Evolutionary conservation across 2,113 vertebrate genomes (phyloP).

Genomic region (Murina feae): DNA sequence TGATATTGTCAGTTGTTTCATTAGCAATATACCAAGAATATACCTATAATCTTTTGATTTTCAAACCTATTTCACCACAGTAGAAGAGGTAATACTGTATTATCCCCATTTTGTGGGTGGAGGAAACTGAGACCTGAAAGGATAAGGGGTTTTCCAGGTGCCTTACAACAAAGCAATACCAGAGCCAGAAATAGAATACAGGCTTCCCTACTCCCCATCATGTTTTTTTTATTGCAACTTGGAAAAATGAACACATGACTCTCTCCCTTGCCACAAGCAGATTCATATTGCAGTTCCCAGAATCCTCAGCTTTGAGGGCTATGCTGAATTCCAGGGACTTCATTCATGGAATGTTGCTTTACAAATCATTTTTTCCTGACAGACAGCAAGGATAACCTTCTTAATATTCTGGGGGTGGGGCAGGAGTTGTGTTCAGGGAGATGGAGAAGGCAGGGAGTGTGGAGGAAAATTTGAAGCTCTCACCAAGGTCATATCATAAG

Average conservation of each 20-base stretch:
- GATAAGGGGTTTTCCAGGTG: not conserved
- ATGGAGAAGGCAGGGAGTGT: not conserved
- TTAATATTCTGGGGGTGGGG: not conserved
- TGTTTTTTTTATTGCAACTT: slow-evolving; percentile 12
- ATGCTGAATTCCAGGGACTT: slow-evolving; percentile 21
- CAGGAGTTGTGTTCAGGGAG: not conserved
- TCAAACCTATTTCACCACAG: not conserved
- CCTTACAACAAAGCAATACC: not conserved
- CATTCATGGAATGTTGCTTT: not conserved
- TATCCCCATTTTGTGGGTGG: not conserved
- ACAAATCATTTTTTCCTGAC: not conserved
- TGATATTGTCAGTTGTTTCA: not conserved
- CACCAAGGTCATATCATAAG: not conserved
- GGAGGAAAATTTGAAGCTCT: not conserved
- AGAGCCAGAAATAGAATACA: slow-evolving; percentile 26
- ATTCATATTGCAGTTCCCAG: not conserved
- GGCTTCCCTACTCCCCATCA: not conserved
- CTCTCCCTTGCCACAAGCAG: not conserved
- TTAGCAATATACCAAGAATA: not conserved
- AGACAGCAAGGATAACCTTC: not conserved
- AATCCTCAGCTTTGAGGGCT: slow-evolving; percentile 7
- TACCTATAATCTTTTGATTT: not conserved
- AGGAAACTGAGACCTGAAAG: not conserved
- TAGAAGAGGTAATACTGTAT: not conserved
- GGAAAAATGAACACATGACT: not conserved